Percentiles rank a stretch among this genome's conserved stretches.
These are phyloP conservation scores for Danio choprae DNA, from an alignment of 2,797 vertebrate genomes.

Conservation along the genomic window DNA sequence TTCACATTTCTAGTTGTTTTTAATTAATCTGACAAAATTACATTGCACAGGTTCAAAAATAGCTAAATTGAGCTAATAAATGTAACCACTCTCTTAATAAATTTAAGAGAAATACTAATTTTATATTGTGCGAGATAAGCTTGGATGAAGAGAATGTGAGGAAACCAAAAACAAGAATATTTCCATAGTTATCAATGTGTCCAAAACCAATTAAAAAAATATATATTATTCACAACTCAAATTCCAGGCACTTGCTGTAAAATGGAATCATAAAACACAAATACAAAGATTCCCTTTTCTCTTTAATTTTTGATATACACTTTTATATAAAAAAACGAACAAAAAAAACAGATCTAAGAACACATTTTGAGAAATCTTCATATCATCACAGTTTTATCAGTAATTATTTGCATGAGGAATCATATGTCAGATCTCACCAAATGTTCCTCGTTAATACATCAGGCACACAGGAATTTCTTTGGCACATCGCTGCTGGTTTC, in stretches of 20 bases:
- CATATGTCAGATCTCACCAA: neutral
- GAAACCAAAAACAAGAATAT: neutral
- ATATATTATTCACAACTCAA: neutral
- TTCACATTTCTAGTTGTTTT: conserved; percentile 2
- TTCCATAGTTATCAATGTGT: neutral
- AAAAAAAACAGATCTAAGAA: conserved; percentile 12
- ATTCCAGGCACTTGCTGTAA: conserved; percentile 27
- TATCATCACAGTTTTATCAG: conserved; percentile 36
- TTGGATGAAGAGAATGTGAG: conserved; percentile 13
- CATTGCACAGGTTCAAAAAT: conserved; percentile 7
- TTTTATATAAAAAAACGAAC: neutral
- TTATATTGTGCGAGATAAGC: conserved; percentile 6
- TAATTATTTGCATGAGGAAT: conserved; percentile 14
- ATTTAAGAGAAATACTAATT: neutral
- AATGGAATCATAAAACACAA: neutral
- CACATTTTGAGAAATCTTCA: conserved; percentile 25
- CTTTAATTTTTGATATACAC: neutral
- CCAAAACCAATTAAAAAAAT: no score
- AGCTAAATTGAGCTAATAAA: neutral
- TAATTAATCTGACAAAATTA: neutral
- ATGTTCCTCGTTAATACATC: neutral
- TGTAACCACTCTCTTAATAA: no score
- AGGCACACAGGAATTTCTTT: conserved; percentile 35
- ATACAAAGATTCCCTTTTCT: neutral
- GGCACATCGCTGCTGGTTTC: conserved; percentile 30